Percentiles rank a stretch among this genome's conserved stretches.
phyloP scores from a whole-genome alignment of 2,797 vertebrate species.

The Micrastur ruficollis region DNA sequence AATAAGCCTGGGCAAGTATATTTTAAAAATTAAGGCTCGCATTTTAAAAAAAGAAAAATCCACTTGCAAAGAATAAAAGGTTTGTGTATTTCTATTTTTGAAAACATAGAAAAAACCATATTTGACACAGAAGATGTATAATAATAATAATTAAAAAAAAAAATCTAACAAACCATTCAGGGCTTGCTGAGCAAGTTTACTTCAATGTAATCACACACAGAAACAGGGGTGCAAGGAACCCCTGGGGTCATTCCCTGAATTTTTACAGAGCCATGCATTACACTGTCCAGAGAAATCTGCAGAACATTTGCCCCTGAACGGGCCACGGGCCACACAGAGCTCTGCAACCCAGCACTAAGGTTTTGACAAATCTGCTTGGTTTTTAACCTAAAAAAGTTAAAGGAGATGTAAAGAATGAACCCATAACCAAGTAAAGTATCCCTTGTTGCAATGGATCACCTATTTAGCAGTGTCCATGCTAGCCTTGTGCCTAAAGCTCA shows the following conservation, averaged over 20 bases:
- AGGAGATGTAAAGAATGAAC: neutral
- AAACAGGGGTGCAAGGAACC: neutral
- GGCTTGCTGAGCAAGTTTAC: neutral
- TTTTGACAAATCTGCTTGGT: neutral
- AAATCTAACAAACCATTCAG: neutral
- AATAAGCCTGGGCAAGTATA: neutral
- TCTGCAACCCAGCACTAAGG: neutral
- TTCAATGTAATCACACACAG: neutral
- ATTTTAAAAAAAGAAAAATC: neutral
- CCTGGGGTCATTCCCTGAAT: neutral
- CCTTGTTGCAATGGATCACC: accelerated
- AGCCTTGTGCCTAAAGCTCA: neutral
- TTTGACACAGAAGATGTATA: accelerated
- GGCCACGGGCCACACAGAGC: neutral
- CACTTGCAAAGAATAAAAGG: neutral
- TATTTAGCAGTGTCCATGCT: neutral
- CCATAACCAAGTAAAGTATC: neutral
- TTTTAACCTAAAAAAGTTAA: neutral
- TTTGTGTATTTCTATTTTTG: neutral
- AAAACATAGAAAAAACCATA: neutral
- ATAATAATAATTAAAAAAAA: neutral
- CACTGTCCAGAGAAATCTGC: neutral
- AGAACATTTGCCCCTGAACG: neutral
- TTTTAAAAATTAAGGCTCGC: neutral
- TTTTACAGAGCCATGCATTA: neutral